Base-by-base conservation (phyloP, 1,140 invertebrate species). In the Ostrea denselamellosa region DNA sequence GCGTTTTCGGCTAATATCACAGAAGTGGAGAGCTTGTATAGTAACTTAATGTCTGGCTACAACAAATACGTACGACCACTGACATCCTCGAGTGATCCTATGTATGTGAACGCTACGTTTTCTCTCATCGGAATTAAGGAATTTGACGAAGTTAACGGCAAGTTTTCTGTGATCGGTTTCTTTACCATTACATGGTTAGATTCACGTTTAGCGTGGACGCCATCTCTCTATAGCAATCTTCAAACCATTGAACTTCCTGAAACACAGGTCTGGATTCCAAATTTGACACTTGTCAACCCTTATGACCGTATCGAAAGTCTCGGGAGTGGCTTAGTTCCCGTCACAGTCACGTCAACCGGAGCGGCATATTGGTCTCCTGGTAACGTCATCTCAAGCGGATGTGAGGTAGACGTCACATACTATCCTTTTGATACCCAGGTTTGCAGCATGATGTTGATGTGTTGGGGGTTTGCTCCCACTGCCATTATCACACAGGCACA, bases 91-190 rank as follows among this genome's bases (percentile, higher is more conserved):
- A 25, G 7, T 8, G 34, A 19, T 9, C 28, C 71, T 5, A 56
- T 87, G 0, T 25, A 54, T 54, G 86, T 89, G 8, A 89, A 87
- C 28, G 14, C 65, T 10, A 86, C 89, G 8, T 89, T 87, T 86
- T 83, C 54, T 77, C 58, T 89, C 8, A 84, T 89, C 9, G 82
- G 86, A 51, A 87, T 89, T 17, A 85, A 83, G 71, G 86, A 89
- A 34, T 89, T 89, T 62, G 86, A 89, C 52, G 89, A 89, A 83
- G 89, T 89, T 8, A 89, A 58, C 25, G 89, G 89, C 7, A 89
- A 89, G 85, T 86, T 89, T 83, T 58, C 89, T 5, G 71, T 89
- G 19, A 86, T 86, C 14, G 83, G 86, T 7, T 87, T 86, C 10
- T 83, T 87, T 10, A 83, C 81, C 22, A 81, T 87, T 17, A 77